Base-by-base conservation (phyloP, 1,140 invertebrate genomes). In the Meteorus sp. region DNA sequence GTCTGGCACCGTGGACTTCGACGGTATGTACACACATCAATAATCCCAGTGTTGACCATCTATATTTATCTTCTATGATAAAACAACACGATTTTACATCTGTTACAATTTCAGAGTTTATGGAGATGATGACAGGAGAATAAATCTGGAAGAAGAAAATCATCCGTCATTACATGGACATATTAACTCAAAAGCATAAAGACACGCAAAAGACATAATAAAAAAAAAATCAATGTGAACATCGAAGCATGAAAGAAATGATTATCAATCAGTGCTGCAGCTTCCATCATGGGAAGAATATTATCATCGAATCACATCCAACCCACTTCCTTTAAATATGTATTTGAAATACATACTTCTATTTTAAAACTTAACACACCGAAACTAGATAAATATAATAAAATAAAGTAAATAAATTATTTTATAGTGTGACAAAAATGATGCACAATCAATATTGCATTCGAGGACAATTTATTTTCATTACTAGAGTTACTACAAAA, bases 1-100 rank as follows among this genome's bases (percentile, higher is more conserved):
- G 45, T 93, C 91, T 31, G 93, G 93, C 69, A 95, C 93, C 31
- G 92, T 95, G 53, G 92, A 93, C 74, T 92, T 92, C 74, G 90
- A 92, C 81, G 90, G 89, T 91, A 75, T 71, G 66, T 75, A 53
- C 37, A 35, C 20, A 33, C 51, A 9, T 4, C 17, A 13, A 48
- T 41, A 50, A 9, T 43, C n/a, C n/a, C n/a, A n/a, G n/a, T n/a
- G n/a, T n/a, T n/a, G n/a, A n/a, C n/a, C n/a, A n/a, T n/a, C n/a
- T n/a, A n/a, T 23, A 62, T 41, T 41, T 54, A 22, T 33, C 22
- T 61, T 43, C 33, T 53, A 48, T 56, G 54, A 39, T n/a, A n/a
- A n/a, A n/a, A n/a, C n/a, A n/a, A n/a, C n/a, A n/a, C n/a, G n/a
- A n/a, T n/a, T n/a, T n/a, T n/a, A n/a, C n/a, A n/a, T 29, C 64